phyloP scores from a whole-genome alignment of 1,140 invertebrate species.

The Hydropsyche tenuis region DNA sequence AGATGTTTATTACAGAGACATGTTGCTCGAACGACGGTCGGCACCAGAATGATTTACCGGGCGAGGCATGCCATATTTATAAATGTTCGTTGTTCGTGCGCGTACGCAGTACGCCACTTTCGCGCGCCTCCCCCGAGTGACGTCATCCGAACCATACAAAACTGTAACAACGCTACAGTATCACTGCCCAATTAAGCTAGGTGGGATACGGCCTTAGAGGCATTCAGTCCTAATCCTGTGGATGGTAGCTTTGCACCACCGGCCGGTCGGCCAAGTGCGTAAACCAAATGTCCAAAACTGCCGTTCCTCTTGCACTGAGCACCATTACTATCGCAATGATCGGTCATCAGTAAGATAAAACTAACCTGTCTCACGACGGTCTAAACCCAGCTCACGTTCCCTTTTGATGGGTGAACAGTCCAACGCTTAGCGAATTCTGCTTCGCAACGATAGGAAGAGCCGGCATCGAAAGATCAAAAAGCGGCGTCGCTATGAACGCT shows the following conservation, averaged over 20 bases:
- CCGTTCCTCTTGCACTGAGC: constrained; percentile 69
- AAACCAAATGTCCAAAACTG: constrained; percentile 77
- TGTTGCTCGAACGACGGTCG: too few relatives aligned
- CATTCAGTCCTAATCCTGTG: constrained; percentile 83
- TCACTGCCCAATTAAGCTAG: constrained; percentile 66
- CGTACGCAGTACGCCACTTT: too few relatives aligned
- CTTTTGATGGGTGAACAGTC: constrained; percentile 82
- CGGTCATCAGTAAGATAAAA: constrained; percentile 69
- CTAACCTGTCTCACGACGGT: constrained; percentile 82
- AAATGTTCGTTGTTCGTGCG: too few relatives aligned
- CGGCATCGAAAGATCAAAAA: constrained; percentile 74
- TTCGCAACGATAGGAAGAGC: constrained; percentile 81
- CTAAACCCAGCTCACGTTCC: constrained; percentile 81
- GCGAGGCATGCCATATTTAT: too few relatives aligned
- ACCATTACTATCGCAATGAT: constrained; percentile 66
- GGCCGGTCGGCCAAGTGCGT: constrained; percentile 61
- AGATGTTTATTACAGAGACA: too few relatives aligned
- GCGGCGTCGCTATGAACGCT: constrained; percentile 79
- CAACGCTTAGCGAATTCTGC: constrained; percentile 81
- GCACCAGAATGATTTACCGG: too few relatives aligned
- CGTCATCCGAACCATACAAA: too few relatives aligned
- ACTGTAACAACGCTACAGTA: too few relatives aligned
- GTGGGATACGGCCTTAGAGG: constrained; percentile 79
- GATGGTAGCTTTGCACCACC: constrained; percentile 81
- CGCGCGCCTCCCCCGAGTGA: constrained; percentile 59